Evolutionary conservation across 2,888 invertebrate species (phyloP).

Genomic region (Drosophila picticornis): DNA sequence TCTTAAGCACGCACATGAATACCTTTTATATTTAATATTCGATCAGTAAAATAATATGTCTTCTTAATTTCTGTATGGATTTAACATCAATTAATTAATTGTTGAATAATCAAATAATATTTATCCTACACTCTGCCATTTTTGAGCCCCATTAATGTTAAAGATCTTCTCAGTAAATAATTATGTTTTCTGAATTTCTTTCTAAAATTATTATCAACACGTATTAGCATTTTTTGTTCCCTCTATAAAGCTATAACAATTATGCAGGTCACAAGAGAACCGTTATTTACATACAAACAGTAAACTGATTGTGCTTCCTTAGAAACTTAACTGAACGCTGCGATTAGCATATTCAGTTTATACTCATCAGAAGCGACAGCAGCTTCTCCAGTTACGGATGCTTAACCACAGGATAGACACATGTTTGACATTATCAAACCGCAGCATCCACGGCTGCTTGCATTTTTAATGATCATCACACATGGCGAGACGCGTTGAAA

Average conservation of each 20-base stretch:
- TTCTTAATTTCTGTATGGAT: background rate
- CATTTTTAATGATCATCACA: conserved; percentile 63
- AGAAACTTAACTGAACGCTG: conserved; percentile 10
- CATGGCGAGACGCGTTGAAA: conserved; percentile 35
- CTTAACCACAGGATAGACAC: conserved; percentile 52
- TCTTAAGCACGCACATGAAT: background rate
- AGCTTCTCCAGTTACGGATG: conserved; percentile 42
- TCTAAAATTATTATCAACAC: background rate
- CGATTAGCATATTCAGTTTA: conserved; percentile 45
- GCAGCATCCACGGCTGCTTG: conserved; percentile 56
- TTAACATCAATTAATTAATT: background rate
- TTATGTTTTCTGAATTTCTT: background rate
- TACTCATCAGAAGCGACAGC: conserved; percentile 7
- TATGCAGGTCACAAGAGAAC: background rate
- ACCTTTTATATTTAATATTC: background rate
- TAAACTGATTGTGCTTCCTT: background rate
- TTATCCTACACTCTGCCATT: background rate
- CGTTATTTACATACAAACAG: background rate
- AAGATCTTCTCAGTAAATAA: background rate
- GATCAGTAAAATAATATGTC: background rate
- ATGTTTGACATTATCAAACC: conserved; percentile 75
- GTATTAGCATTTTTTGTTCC: background rate
- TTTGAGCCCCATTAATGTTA: background rate
- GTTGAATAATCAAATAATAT: background rate
- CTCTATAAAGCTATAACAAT: background rate